phyloP scores from a whole-genome alignment of 92 coral and sea anemone genomes.

The Pocillopora grandis region DNA sequence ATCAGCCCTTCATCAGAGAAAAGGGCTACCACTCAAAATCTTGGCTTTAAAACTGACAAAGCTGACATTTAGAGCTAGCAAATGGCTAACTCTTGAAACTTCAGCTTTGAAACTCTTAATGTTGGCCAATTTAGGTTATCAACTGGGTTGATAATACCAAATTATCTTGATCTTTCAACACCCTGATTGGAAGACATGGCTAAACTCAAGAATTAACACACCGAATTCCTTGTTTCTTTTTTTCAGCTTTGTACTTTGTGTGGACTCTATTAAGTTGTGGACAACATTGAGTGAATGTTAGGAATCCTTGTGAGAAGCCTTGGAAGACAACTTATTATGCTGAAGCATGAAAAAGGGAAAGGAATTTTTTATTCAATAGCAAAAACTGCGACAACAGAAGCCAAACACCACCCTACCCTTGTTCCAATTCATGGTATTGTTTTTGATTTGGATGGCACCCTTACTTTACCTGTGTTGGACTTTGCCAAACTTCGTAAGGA shows the following conservation, averaged over 20 bases:
- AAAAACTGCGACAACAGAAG: slow-evolving; percentile 7
- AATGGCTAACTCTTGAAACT: no score
- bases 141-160: no score
- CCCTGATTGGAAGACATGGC: no score
- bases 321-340: not conserved
- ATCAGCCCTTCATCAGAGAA: no score
- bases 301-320: not conserved
- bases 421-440: slow-evolving; percentile 78
- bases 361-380: slow-evolving; percentile 27
- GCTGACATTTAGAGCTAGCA: no score
- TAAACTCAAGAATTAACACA: not conserved
- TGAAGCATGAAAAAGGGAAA: not conserved
- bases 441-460: slow-evolving; percentile 92
- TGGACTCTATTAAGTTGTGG: not conserved
- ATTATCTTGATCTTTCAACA: no score
- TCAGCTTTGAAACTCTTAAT: no score
- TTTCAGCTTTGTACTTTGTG: not conserved
- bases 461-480: slow-evolving; percentile 81
- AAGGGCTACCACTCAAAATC: no score
- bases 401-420: slow-evolving; percentile 12
- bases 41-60: no score
- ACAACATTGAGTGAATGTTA: slow-evolving; percentile 3
- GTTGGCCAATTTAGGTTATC: no score
- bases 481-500: slow-evolving; percentile 63
- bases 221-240: not conserved